phyloP scores from a whole-genome alignment of 2,113 vertebrate genomes.

The Bettongia penicillata region DNA sequence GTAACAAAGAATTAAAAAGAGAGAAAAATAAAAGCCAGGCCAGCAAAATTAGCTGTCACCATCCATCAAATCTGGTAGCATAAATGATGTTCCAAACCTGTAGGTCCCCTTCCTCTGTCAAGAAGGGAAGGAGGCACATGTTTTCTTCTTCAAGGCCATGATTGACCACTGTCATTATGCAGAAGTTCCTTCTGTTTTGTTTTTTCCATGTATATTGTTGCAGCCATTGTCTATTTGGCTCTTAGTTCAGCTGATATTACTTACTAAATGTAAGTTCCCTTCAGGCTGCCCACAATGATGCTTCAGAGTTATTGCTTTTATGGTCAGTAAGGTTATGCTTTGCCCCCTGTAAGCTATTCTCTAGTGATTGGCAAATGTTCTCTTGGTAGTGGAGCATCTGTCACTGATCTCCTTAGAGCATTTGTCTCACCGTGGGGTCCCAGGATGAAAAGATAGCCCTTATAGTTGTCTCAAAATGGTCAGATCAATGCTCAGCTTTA shows the following conservation, averaged over 20 bases:
- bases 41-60: neutral
- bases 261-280: neutral
- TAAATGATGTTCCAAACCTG: neutral
- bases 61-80: neutral
- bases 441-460: neutral
- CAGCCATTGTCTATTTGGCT: neutral
- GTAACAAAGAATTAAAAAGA: neutral
- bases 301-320: neutral
- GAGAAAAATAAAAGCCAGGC: neutral
- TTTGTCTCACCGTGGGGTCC: neutral
- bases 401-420: no score
- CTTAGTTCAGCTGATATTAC: neutral
- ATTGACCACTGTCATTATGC: neutral
- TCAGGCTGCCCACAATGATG: neutral
- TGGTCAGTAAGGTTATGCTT: neutral
- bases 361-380: neutral
- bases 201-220: neutral
- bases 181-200: neutral
- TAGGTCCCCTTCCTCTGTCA: neutral
- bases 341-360: neutral
- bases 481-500: neutral
- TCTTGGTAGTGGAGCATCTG: neutral
- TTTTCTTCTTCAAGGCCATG: neutral
- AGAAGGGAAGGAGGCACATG: neutral
- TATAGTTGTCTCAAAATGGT: neutral